Evolutionary conservation across 2,888 invertebrate species (phyloP).

Genomic region (Geophilus truncorum): DNA sequence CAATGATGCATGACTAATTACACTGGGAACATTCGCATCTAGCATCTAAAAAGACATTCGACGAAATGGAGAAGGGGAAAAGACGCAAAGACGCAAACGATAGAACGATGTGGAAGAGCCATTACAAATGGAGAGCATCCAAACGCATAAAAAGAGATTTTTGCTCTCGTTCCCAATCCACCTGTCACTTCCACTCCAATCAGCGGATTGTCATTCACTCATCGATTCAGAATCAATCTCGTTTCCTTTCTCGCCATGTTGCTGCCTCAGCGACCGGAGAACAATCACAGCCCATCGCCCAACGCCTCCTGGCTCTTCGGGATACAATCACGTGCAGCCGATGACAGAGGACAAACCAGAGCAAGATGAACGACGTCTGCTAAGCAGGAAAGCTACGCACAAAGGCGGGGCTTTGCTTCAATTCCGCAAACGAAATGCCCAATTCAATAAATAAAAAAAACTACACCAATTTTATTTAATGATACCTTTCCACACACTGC

Average conservation of each 20-base stretch:
- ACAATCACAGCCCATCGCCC: not conserved
- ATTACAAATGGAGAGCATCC: not conserved
- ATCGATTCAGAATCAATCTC: conserved; percentile 20
- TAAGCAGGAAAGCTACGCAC: not conserved
- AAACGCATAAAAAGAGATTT: not conserved
- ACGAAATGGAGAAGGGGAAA: not conserved
- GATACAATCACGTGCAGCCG: not conserved
- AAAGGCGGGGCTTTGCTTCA: not conserved
- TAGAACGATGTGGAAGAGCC: not conserved
- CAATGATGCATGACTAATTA: not conserved
- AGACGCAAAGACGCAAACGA: not conserved
- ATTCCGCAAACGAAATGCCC: not conserved
- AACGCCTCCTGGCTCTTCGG: conserved; percentile 6
- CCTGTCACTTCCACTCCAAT: conserved; percentile 14
- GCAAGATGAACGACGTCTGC: not conserved
- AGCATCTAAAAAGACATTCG: not conserved
- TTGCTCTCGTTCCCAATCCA: not conserved
- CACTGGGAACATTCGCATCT: not conserved
- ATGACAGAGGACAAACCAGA: not conserved
- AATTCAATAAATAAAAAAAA: not conserved
- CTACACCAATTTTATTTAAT: too few species aligned
- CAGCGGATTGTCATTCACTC: conserved; percentile 16
- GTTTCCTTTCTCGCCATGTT: not conserved
- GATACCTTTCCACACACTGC: not conserved
- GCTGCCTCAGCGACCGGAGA: not conserved